These are phyloP conservation scores for Synanthedon tipuliformis DNA, from an alignment of 2,888 invertebrate genomes.

Conservation along the genomic window DNA sequence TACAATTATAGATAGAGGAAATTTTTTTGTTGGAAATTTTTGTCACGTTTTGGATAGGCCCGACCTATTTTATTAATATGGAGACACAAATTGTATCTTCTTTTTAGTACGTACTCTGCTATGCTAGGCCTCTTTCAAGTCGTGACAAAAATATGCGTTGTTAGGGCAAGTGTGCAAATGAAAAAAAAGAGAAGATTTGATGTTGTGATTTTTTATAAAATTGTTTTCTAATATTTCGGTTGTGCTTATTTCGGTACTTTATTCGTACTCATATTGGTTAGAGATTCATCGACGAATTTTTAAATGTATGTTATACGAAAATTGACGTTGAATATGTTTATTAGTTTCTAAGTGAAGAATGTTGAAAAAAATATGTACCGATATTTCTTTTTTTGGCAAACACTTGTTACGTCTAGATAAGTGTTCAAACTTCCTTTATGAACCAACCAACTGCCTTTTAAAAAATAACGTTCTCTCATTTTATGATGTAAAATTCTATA, in stretches of 20 bases:
- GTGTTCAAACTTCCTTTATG: too few species aligned
- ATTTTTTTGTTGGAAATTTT: conserved; percentile 1
- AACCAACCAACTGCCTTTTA: too few species aligned
- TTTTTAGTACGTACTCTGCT: neutral
- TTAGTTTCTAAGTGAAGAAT: neutral
- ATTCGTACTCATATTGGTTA: conserved; percentile 10
- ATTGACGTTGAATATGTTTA: neutral
- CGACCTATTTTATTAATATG: too few species aligned
- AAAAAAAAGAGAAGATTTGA: conserved; percentile 9
- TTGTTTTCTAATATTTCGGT: conserved; percentile 20
- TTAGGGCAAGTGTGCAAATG: conserved; percentile 31
- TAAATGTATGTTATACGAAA: neutral
- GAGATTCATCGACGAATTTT: conserved; percentile 3
- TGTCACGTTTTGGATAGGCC: neutral
- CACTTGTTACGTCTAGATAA: too few species aligned
- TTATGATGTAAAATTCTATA: too few species aligned
- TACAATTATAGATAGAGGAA: conserved; percentile 17
- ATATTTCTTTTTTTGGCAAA: too few species aligned
- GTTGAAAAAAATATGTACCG: neutral
- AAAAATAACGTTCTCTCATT: too few species aligned
- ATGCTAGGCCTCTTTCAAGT: neutral
- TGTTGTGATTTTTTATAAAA: conserved; percentile 24
- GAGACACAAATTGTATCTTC: neutral
- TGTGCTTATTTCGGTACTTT: conserved; percentile 24
- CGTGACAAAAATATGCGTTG: neutral